Conservation (phyloP, 2,888 invertebrate genomes). For the Caenorhabditis sulstoni region DNA sequence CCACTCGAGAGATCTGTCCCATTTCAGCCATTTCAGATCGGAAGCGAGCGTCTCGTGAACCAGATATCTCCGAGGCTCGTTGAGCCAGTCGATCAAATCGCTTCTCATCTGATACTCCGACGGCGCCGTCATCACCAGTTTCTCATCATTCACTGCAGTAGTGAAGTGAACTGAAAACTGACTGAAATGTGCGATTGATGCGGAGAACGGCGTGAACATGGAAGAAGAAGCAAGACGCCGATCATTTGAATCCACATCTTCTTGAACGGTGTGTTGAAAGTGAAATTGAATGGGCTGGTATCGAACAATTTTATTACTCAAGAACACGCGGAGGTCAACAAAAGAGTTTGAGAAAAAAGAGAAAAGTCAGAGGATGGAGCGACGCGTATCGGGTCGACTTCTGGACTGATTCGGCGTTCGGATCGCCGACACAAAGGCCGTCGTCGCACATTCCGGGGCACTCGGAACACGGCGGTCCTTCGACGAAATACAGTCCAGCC, state of each 20-base stretch:
- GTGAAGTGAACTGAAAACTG: constrained; percentile 12
- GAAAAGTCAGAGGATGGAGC: no score
- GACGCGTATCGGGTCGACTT: not conserved
- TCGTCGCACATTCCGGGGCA: not conserved
- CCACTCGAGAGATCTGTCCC: not conserved
- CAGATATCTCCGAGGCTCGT: no score
- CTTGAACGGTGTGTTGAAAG: constrained; percentile 11
- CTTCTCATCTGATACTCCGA: no score
- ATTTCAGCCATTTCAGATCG: not conserved
- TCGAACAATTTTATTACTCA: no score
- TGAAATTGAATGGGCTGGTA: not conserved
- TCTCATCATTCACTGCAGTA: not conserved
- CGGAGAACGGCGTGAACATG: not conserved
- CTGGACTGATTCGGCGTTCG: not conserved
- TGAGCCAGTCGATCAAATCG: no score
- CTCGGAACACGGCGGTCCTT: not conserved
- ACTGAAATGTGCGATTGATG: not conserved
- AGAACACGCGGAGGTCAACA: no score
- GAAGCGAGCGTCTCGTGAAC: no score
- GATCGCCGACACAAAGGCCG: constrained; percentile 10
- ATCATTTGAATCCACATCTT: constrained; percentile 23
- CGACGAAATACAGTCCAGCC: not conserved
- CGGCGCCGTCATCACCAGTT: no score
- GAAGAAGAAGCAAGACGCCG: constrained; percentile 23
- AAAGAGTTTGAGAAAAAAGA: no score